Conservation (phyloP, 1,140 invertebrate species). For the Solenopsis invicta region DNA sequence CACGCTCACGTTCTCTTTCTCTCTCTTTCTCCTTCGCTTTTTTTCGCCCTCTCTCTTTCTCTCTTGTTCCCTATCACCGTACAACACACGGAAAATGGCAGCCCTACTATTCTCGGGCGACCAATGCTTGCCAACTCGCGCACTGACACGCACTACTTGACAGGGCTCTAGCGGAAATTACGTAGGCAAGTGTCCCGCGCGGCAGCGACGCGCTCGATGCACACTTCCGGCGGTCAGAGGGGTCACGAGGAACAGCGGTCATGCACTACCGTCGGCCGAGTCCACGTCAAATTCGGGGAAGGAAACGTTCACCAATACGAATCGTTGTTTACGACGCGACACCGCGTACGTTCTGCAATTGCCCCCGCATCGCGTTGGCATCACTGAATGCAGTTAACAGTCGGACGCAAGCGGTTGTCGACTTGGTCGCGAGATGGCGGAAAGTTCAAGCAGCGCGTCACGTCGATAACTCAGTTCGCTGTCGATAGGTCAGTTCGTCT, state of each 20-base stretch:
- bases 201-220: neutral
- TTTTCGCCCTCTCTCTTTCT: neutral
- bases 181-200: neutral
- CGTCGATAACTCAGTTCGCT: neutral
- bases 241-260: neutral
- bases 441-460: neutral
- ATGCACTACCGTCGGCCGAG: neutral
- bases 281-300: conserved; percentile 19
- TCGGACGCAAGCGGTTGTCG: neutral
- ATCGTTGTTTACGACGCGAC: conserved; percentile 76
- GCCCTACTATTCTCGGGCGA: conserved; percentile 66
- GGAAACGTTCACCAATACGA: conserved; percentile 44
- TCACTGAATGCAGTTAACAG: conserved; percentile 56
- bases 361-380: conserved; percentile 69
- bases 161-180: conserved; percentile 33
- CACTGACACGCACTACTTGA: conserved; percentile 66
- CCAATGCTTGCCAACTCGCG: conserved; percentile 77
- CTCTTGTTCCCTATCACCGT: conserved; percentile 32
- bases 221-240: conserved; percentile 9
- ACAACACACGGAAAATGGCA: conserved; percentile 76
- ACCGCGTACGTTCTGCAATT: conserved; percentile 68
- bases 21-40: neutral
- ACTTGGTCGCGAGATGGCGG: conserved; percentile 24
- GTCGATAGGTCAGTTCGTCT: too few species aligned
- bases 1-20: neutral